Base-by-base conservation (phyloP, 2,888 invertebrate species). In the Tromatobia lineatoria region DNA sequence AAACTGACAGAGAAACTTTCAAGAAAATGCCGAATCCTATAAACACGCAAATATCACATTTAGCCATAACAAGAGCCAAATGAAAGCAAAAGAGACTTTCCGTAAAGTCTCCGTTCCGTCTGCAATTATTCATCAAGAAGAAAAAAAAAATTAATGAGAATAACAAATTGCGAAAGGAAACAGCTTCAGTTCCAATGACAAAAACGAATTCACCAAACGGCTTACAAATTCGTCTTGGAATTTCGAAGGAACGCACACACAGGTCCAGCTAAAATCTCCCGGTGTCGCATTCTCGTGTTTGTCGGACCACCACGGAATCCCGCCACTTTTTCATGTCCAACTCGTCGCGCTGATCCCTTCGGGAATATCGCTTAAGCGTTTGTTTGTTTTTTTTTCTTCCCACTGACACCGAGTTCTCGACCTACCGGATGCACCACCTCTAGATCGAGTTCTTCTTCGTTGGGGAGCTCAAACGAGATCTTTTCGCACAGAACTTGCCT, bases 291-390 rank as follows among this genome's bases (percentile, higher is more conserved):
- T n/a, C 57, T 11, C 77, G 47, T 52, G 67, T 76, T 79, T 71
- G 79, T 52, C 61, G 76, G 80, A 84, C 78, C 70, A 83, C 77
- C 83, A 47, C 74, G 74, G 77, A 74, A 77, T 67, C 76, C 73
- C 78, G 54, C 71, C 59, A 73, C 79, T 84, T 84, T 84, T 80
- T 81, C 71, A 73, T 50, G 13, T 13, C 57, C 23, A 73, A 73
- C 77, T 83, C 45, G 80, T 34, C 61, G 77, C 29, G 75, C 38
- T 25, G 77, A 64, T 73, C 71, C 83, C 83, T 77, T 45, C 57
- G 83, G 77, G 83, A 83, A 80, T 83, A 83, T 80, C 76, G 80
- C 73, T 67, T 83, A 34, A 29, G 59, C 45, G n/a, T n/a, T n/a
- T n/a, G n/a, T n/a, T n/a, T n/a, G n/a, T n/a, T n/a, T n/a, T n/a